Conservation (phyloP, 1,140 invertebrate species). For the Hyposmocoma kahamanoa region DNA sequence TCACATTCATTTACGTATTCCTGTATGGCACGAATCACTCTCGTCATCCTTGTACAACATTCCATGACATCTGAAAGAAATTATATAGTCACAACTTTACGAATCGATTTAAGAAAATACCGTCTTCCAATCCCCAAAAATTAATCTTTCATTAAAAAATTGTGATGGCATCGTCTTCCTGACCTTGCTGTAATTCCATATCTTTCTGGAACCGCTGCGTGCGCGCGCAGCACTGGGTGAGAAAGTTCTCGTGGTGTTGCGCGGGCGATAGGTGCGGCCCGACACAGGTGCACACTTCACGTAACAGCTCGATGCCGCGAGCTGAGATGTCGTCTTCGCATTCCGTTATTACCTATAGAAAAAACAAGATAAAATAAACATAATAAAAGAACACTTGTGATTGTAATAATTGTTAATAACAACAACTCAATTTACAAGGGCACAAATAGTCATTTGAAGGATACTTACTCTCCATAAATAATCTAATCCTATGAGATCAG, state of each 20-base stretch:
- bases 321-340: conserved; percentile 93
- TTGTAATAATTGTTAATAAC: too few relatives aligned
- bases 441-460: too few relatives aligned
- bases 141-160: not conserved
- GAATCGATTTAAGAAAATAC: too few relatives aligned
- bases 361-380: conserved; percentile 9
- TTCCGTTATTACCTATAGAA: conserved; percentile 85
- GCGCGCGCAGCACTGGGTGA: conserved; percentile 91
- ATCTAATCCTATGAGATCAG: conserved; percentile 95
- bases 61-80: conserved; percentile 61
- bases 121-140: not conserved
- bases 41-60: conserved; percentile 84
- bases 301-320: conserved; percentile 92
- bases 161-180: too few relatives aligned
- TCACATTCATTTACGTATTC: conserved; percentile 98
- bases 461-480: conserved; percentile 94
- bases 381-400: too few relatives aligned
- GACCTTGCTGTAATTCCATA: conserved; percentile 34
- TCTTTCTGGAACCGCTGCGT: conserved; percentile 81
- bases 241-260: conserved; percentile 95
- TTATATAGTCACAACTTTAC: conserved; percentile 5
- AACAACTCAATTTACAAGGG: too few relatives aligned
- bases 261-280: conserved; percentile 88
- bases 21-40: conserved; percentile 94
- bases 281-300: conserved; percentile 95